These are phyloP conservation scores for Apistogramma diplotaenia DNA, from an alignment of 2,113 vertebrate species.

Conservation along the genomic window DNA sequence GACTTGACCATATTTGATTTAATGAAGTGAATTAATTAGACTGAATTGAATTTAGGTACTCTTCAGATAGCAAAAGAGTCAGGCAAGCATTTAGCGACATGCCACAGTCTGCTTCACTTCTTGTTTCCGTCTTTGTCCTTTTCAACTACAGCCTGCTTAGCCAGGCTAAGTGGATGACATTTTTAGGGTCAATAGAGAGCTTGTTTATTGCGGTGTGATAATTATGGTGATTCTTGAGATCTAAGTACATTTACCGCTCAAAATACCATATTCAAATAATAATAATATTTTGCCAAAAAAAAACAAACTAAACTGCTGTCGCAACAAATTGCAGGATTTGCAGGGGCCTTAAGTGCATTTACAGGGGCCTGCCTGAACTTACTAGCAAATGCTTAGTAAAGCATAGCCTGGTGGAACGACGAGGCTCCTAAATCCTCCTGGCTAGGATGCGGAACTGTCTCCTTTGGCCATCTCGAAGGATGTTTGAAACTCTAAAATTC, in stretches of 20 bases:
- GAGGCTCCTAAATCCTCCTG: neutral
- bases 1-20: slow-evolving; percentile 59
- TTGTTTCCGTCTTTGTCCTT: neutral
- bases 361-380: neutral
- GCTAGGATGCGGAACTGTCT: neutral
- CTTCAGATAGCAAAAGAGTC: slow-evolving; percentile 33
- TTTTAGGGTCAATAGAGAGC: neutral
- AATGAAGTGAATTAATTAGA: slow-evolving; percentile 64
- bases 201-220: neutral
- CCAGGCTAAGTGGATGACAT: neutral
- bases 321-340: neutral
- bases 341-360: neutral
- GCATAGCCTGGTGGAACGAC: neutral
- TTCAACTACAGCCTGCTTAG: neutral
- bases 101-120: slow-evolving; percentile 11
- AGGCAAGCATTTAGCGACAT: slow-evolving; percentile 25
- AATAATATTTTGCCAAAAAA: neutral
- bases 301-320: neutral
- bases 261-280: neutral
- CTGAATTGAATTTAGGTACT: slow-evolving; percentile 39
- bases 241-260: neutral
- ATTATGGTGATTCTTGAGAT: neutral
- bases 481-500: neutral
- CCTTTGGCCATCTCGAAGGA: neutral
- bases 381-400: neutral